phyloP scores from a whole-genome alignment of 2,113 vertebrate species.

The Caranx ignobilis region DNA sequence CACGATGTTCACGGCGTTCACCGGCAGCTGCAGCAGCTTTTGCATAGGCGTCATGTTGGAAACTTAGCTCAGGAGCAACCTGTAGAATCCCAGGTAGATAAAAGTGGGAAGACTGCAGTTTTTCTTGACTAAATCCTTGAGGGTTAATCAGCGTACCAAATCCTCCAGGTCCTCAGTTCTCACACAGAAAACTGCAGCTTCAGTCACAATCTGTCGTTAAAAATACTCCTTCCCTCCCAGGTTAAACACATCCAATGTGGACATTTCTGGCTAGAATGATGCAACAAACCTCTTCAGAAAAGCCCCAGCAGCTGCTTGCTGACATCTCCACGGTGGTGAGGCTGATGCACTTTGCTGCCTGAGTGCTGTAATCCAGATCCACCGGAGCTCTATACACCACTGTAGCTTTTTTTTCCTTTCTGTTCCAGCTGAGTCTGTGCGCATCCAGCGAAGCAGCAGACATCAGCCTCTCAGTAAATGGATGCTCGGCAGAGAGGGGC shows the following conservation, averaged over 20 bases:
- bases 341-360: conserved; percentile 6
- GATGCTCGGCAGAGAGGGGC: conserved; percentile 73
- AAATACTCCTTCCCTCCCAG: conserved; percentile 20
- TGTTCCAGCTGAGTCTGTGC: conserved; percentile 47
- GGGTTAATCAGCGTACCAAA: conserved; percentile 9
- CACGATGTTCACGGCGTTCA: conserved; percentile 82
- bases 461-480: conserved; percentile 71
- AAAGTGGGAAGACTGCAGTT: conserved; percentile 10
- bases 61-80: conserved; percentile 35
- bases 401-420: conserved; percentile 10
- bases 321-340: conserved; percentile 14
- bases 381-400: conserved; percentile 3
- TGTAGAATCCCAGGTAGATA: conserved; percentile 21
- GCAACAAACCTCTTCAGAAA: conserved; percentile 24
- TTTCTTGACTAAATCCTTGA: conserved; percentile 2
- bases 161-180: conserved; percentile 28
- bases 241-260: conserved; percentile 26
- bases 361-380: conserved; percentile 47
- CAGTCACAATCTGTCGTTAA: conserved; percentile 16
- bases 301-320: conserved; percentile 15
- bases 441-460: conserved; percentile 55
- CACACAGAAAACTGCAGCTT: conserved; percentile 6
- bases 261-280: conserved; percentile 27
- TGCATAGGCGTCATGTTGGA: conserved; percentile 87
- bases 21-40: conserved; percentile 90